Base-by-base conservation (phyloP, 1,140 invertebrate genomes). In the Lucilia sericata region DNA sequence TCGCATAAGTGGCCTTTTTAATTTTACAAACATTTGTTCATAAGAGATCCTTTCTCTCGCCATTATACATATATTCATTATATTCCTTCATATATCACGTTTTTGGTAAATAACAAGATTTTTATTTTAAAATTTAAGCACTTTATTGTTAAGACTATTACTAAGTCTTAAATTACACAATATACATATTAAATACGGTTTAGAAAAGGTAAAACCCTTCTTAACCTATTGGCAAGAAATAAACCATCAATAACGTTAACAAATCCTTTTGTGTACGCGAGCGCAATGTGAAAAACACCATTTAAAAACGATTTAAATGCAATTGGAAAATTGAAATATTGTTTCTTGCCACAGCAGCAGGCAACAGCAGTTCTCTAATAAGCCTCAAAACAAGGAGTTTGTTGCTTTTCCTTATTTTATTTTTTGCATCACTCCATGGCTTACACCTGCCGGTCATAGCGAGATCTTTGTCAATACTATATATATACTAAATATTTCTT, bases 371-470 rank as follows among this genome's bases (percentile, higher is more conserved):
- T 30, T 8, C 21, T 70, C n/a, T 70, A 21, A 70, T 19, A 19
- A 25, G 55, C 55, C 14, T 60, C 19, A 70, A 19, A 12, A 70
- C 14, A 7, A 60, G 55, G n/a, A 21, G 65, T 70, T 70, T 70
- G 65, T 70, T 70, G 25, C 8, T 70, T 70, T 70, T 9, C 8
- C 60, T 70, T 14, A 21, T 70, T 19, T 70, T 70, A 19, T 30
- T 30, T 3, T 30, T 30, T 3, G 25, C 25, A 30, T 1, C 51
- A 12, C 7, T n/a, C 55, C 55, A 60, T 70, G 19, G n/a, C 47
- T 80, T 49, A 49, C 76, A 80, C 76, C 76, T 80, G 76, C 76
- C 42, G 76, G 76, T 49, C n/a, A 80, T 80, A 49, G 10, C 17
- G 51, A 55, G 51, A 55, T 55, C 51, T 55, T 55, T 55, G 51